These are phyloP conservation scores for Agapostemon virescens DNA, from an alignment of 2,888 invertebrate genomes.

Conservation along the genomic window DNA sequence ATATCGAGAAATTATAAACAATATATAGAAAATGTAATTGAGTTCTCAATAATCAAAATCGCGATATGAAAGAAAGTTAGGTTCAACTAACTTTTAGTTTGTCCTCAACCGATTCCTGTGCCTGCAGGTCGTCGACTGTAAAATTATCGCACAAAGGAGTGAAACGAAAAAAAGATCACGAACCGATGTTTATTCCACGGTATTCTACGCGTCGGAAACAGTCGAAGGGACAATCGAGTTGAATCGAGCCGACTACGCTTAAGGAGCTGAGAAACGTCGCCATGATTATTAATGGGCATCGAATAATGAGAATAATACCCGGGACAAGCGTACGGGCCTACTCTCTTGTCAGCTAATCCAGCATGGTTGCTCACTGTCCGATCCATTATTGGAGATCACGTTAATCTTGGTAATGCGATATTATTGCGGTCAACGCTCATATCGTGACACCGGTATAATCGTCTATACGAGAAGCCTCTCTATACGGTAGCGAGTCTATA, in stretches of 20 bases:
- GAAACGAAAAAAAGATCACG: neutral
- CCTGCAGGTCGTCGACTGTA: neutral
- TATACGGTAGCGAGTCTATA: conserved; percentile 35
- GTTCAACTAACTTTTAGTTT: neutral
- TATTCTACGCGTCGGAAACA: conserved; percentile 20
- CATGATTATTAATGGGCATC: conserved; percentile 60
- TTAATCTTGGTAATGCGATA: conserved; percentile 69
- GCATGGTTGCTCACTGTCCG: conserved; percentile 63
- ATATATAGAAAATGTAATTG: neutral
- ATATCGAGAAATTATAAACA: neutral
- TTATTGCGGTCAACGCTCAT: conserved; percentile 64
- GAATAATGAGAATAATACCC: conserved; percentile 58
- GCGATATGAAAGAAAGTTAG: neutral
- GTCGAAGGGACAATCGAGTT: conserved; percentile 42
- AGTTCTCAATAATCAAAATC: neutral
- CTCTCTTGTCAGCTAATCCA: conserved; percentile 57
- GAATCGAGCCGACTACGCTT: conserved; percentile 18
- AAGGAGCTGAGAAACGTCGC: conserved; percentile 38
- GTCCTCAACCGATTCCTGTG: neutral
- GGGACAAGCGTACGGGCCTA: conserved; percentile 36
- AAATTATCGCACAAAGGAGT: conserved; percentile 10
- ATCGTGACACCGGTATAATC: conserved; percentile 62
- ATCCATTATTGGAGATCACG: conserved; percentile 65
- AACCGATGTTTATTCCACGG: conserved; percentile 25
- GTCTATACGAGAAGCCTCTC: conserved; percentile 50